Conservation (phyloP, 2,113 vertebrate genomes). For the Cranoglanis bouderius region DNA sequence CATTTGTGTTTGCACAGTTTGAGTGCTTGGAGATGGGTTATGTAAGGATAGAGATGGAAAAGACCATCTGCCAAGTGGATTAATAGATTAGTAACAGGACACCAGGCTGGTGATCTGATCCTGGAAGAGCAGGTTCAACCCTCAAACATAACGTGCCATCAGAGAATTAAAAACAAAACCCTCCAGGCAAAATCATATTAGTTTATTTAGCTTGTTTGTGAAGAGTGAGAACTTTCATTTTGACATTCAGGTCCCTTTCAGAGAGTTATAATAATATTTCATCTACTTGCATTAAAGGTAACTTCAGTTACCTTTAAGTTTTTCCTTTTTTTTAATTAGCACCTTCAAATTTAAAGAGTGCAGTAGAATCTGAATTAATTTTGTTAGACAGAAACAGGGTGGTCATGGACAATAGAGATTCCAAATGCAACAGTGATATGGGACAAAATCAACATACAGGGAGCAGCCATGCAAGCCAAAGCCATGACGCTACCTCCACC, state of each 20-base stretch:
- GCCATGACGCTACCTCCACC: no score
- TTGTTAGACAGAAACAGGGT: not conserved
- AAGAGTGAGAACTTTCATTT: not conserved
- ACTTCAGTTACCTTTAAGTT: not conserved
- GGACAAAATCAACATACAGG: no score
- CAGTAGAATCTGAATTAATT: not conserved
- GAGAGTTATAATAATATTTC: not conserved
- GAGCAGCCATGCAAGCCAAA: no score
- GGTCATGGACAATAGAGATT: not conserved
- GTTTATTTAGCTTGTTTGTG: not conserved
- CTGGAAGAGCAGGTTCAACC: slow-evolving; percentile 44
- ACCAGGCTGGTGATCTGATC: slow-evolving; percentile 63
- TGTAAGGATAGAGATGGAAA: slow-evolving; percentile 68
- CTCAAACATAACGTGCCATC: not conserved
- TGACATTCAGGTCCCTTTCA: not conserved
- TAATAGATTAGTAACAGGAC: slow-evolving; percentile 70
- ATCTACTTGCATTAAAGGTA: not conserved
- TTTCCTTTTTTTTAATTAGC: not conserved
- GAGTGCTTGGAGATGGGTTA: slow-evolving; percentile 50
- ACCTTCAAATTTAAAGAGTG: no score
- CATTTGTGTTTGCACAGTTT: not conserved
- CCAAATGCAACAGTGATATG: no score
- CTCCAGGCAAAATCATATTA: not conserved
- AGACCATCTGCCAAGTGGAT: slow-evolving; percentile 64
- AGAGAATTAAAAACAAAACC: not conserved